Evolutionary conservation across 2,113 vertebrate species (phyloP).

Genomic region (Sterna hirundo): DNA sequence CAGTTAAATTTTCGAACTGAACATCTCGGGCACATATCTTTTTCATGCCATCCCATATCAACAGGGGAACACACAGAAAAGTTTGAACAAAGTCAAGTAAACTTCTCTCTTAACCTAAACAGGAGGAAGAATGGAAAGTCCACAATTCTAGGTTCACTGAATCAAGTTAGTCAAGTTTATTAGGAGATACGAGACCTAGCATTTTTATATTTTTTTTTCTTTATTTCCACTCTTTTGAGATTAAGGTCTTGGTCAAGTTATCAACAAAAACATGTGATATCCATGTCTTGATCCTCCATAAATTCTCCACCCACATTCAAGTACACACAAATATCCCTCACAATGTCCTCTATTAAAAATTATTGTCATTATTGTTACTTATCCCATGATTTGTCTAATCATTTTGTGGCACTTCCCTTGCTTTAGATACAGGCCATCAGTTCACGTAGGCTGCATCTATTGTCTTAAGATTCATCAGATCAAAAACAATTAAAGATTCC

Average conservation of each 20-base stretch:
- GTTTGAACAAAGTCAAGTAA: background rate
- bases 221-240: background rate
- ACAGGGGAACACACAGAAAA: background rate
- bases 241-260: background rate
- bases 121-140: background rate
- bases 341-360: background rate
- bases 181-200: background rate
- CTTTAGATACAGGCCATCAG: background rate
- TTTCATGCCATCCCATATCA: background rate
- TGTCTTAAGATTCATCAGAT: background rate
- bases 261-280: background rate
- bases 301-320: background rate
- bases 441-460: background rate
- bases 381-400: background rate
- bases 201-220: background rate
- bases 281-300: background rate
- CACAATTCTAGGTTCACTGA: background rate
- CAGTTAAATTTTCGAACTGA: background rate
- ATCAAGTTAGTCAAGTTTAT: background rate
- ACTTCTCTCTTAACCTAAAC: background rate
- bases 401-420: background rate
- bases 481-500: background rate
- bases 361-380: background rate
- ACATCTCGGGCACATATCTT: rapidly evolving
- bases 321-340: background rate